Conservation (phyloP, 2,113 vertebrate genomes). For the Conger conger region DNA sequence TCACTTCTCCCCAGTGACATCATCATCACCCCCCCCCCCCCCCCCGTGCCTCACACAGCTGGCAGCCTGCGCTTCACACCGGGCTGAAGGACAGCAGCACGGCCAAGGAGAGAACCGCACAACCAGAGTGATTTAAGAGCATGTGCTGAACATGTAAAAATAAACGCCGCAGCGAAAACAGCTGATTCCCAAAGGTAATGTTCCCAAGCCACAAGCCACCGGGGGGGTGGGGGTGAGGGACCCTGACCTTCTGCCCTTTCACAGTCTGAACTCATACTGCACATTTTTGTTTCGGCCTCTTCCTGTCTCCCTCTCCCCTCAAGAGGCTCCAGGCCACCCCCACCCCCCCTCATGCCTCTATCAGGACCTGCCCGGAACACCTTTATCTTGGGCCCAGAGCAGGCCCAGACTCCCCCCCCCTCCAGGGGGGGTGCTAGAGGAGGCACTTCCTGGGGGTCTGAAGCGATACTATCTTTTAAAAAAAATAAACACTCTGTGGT, state of each 20-base stretch:
- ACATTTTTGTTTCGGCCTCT: no score
- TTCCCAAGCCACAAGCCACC: no score
- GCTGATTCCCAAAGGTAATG: background rate
- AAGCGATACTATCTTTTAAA: background rate
- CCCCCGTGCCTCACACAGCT: background rate
- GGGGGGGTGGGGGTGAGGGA: no score
- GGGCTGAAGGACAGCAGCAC: no score
- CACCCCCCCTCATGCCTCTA: constrained; percentile 18
- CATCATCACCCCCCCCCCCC: background rate
- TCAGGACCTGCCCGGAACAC: constrained; percentile 37
- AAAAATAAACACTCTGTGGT: background rate
- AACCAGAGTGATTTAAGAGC: no score
- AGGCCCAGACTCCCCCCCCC: background rate
- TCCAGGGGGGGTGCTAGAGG: background rate
- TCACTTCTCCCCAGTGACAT: constrained; percentile 33
- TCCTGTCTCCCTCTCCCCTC: no score
- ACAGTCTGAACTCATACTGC: no score
- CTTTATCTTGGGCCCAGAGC: constrained; percentile 62
- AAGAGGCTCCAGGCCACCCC: no score
- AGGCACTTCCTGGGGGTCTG: background rate
- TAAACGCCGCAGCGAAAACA: background rate
- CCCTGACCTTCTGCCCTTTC: no score
- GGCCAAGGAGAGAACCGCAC: no score
- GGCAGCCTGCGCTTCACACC: background rate
- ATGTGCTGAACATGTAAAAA: background rate